phyloP scores from a whole-genome alignment of 2,797 vertebrate genomes.

The Poecilia gillii region DNA sequence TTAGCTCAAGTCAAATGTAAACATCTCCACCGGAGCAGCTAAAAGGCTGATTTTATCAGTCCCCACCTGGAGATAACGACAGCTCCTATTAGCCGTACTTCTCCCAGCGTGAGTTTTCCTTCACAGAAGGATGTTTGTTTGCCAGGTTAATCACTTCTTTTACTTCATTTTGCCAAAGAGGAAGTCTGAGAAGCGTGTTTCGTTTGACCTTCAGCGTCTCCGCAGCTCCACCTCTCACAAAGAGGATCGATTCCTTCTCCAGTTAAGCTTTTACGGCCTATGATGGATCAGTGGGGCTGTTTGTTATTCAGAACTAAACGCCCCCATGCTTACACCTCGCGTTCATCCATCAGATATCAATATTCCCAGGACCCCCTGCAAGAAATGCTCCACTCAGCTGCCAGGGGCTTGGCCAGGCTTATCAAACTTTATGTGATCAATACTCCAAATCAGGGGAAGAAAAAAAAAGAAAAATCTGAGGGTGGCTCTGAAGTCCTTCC shows the following conservation, averaged over 20 bases:
- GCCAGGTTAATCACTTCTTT: slow-evolving; percentile 20
- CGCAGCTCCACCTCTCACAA: slow-evolving; percentile 35
- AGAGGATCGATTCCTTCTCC: slow-evolving; percentile 60
- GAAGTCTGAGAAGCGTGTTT: slow-evolving; percentile 30
- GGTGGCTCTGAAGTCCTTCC: slow-evolving; percentile 22
- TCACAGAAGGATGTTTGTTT: slow-evolving; percentile 14
- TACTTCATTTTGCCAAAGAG: slow-evolving; percentile 1
- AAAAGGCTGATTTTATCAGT: slow-evolving; percentile 1
- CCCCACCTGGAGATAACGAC: slow-evolving; percentile 12
- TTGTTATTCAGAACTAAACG: slow-evolving; percentile 45
- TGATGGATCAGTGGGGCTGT: slow-evolving; percentile 69
- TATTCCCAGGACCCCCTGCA: slow-evolving; percentile 77
- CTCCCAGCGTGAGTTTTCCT: slow-evolving; percentile 2
- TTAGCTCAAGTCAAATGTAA: slow-evolving; percentile 8
- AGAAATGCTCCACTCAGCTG: slow-evolving; percentile 37
- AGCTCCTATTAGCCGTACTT: neutral
- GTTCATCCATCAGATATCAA: slow-evolving; percentile 61
- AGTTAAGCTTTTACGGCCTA: slow-evolving; percentile 73
- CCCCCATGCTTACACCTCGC: slow-evolving; percentile 50
- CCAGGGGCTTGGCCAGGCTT: slow-evolving; percentile 34
- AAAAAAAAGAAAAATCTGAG: slow-evolving; percentile 29
- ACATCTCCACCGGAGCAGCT: neutral
- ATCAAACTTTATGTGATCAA: slow-evolving; percentile 73
- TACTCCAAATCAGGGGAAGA: slow-evolving; percentile 26
- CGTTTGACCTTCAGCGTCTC: slow-evolving; percentile 64